Base-by-base conservation (phyloP, 2,888 invertebrate species). In the Caenorhabditis doughertyi region DNA sequence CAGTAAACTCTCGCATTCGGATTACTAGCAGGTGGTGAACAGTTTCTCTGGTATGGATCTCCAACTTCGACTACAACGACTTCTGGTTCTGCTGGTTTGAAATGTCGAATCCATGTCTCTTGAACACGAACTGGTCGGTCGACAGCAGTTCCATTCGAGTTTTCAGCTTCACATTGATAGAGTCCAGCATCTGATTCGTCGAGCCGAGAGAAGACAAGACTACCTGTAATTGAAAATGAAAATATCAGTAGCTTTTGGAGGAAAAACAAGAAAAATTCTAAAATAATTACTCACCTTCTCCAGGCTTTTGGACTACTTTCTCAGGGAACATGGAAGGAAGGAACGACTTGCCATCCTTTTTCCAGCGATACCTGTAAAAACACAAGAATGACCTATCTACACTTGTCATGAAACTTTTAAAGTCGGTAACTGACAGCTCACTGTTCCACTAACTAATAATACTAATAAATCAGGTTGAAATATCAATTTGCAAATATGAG, bases 331-430 rank as follows among this genome's bases (percentile, higher is more conserved):
- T 85, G 18, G 81, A 84, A 47, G 87, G 84, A 88, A 96, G 95
- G 93, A 97, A 98, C n/a, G 95, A 94, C 91, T 96, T 96, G 71
- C 97, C 97, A 94, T 98, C 97, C 93, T 98, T 98, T 85, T 96
- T 94, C 98, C 98, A 98, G 90, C 94, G 94, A 89, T 93, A 94
- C 49, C 93, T 93, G 89, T 21, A 87, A 60, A 85, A 42, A 80
- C 35, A 29, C n/a, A n/a, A n/a, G n/a, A n/a, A n/a, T n/a, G n/a
- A n/a, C n/a, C n/a, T n/a, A n/a, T n/a, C n/a, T n/a, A n/a, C n/a
- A n/a, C n/a, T n/a, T n/a, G n/a, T n/a, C n/a, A n/a, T n/a, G n/a
- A n/a, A n/a, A n/a, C n/a, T n/a, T n/a, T n/a, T n/a, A n/a, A n/a
- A n/a, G n/a, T n/a, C n/a, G n/a, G n/a, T n/a, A n/a, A n/a, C n/a